Base-by-base conservation (phyloP, 2,888 invertebrate genomes). In the Chaitophorus viminalis region DNA sequence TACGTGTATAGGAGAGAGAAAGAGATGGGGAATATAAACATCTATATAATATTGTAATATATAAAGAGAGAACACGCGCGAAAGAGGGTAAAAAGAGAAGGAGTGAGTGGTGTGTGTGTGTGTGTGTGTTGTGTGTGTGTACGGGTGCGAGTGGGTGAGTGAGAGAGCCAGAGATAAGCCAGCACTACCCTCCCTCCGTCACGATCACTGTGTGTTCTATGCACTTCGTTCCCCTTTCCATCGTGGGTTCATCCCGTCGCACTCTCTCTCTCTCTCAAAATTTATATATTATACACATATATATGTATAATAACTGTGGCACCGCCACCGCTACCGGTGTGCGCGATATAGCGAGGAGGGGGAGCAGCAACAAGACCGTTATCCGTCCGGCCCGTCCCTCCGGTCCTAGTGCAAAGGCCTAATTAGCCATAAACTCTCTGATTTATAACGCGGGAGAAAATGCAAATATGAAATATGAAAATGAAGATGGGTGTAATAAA, bases 401-500 rank as follows among this genome's bases (percentile, higher is more conserved):
- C 89, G 89, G 88, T 78, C 87, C 88, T 77, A 70, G 89, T 87
- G 91, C 91, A 91, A 91, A 91, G 91, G 91, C 91, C 93, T 93
- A 93, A 93, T 93, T 93, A 93, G 93, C 93, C 93, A 93, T 93
- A 93, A 93, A 93, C 93, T 93, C 92, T 91, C 92, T 93, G 93
- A 93, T 93, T 93, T 93, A 93, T 93, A 93, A 93, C 93, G 92
- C 92, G 92, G 90, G 90, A 90, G 91, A 91, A 91, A 91, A 91
- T 91, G 91, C 91, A 91, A 91, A 91, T 91, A 91, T 93, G 93
- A 91, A 91, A 91, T 91, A 91, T 93, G 93, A 93, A 93, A 93
- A 93, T 93, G 93, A 93, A 93, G 93, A 93, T 93, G 93, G 93
- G 94, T 94, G 94, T 94, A 94, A 94, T 94, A 94, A 94, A 94